Conservation (phyloP, 2,797 vertebrate genomes). For the Eleutherodactylus coqui region DNA sequence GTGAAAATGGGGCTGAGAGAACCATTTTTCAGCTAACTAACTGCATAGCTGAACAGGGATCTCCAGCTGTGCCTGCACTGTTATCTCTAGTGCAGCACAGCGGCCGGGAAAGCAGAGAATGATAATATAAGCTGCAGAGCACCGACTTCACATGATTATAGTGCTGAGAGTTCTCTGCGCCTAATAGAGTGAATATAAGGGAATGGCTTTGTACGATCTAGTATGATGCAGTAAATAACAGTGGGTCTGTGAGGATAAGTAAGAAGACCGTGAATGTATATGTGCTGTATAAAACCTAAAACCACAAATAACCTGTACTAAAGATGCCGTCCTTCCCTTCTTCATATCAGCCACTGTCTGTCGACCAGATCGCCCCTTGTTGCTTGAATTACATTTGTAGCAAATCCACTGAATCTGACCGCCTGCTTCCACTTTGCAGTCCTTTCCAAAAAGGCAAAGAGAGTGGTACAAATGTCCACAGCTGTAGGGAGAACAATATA, state of each 20-base stretch:
- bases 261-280: not conserved
- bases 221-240: too few species aligned
- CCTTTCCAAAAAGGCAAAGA: conserved; percentile 90
- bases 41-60: too few species aligned
- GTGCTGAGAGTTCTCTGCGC: too few species aligned
- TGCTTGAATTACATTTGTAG: conserved; percentile 89
- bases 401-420: conserved; percentile 86
- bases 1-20: too few species aligned
- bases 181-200: too few species aligned
- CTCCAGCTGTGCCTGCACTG: too few species aligned
- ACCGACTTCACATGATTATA: too few species aligned
- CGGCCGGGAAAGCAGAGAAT: too few species aligned
- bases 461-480: conserved; percentile 96
- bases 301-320: conserved; percentile 84
- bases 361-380: conserved; percentile 73
- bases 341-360: conserved; percentile 76
- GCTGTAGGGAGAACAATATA: conserved; percentile 72
- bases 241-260: not conserved
- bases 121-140: too few species aligned
- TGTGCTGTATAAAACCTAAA: not conserved
- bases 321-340: conserved; percentile 75
- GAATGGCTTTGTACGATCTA: too few species aligned
- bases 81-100: too few species aligned
- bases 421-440: conserved; percentile 74
- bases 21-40: too few species aligned